These are phyloP conservation scores for Miichthys miiuy DNA, from an alignment of 2,797 vertebrate species.

Conservation along the genomic window DNA sequence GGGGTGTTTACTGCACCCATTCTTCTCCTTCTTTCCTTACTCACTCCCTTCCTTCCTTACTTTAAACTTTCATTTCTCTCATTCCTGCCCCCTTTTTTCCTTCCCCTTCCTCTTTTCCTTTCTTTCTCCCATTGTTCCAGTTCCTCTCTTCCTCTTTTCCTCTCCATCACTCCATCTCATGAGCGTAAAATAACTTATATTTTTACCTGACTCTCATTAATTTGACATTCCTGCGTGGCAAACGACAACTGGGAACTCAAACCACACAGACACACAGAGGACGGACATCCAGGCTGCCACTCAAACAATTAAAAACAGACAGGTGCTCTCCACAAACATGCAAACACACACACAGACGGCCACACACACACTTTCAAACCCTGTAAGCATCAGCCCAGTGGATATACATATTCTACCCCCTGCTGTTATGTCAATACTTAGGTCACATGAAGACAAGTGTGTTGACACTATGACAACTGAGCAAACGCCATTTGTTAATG, in stretches of 20 bases:
- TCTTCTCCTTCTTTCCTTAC: background rate
- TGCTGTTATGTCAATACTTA: too few relatives aligned
- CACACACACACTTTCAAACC: conserved; percentile 10
- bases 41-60: background rate
- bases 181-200: background rate
- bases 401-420: too few relatives aligned
- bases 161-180: background rate
- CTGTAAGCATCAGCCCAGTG: too few relatives aligned
- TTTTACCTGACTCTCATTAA: background rate
- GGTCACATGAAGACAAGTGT: too few relatives aligned
- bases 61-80: background rate
- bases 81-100: background rate
- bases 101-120: background rate
- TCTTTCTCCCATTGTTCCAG: too few relatives aligned
- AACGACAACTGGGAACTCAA: conserved; percentile 48
- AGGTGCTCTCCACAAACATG: conserved; percentile 38
- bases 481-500: too few relatives aligned
- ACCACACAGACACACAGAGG: background rate
- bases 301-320: conserved; percentile 25
- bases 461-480: too few relatives aligned
- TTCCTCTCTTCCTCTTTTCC: background rate
- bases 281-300: background rate
- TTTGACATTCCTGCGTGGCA: background rate
- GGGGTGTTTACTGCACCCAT: too few relatives aligned
- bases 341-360: conserved; percentile 17